phyloP scores from a whole-genome alignment of 2,888 invertebrate species.

The Gastrophysa polygoni region DNA sequence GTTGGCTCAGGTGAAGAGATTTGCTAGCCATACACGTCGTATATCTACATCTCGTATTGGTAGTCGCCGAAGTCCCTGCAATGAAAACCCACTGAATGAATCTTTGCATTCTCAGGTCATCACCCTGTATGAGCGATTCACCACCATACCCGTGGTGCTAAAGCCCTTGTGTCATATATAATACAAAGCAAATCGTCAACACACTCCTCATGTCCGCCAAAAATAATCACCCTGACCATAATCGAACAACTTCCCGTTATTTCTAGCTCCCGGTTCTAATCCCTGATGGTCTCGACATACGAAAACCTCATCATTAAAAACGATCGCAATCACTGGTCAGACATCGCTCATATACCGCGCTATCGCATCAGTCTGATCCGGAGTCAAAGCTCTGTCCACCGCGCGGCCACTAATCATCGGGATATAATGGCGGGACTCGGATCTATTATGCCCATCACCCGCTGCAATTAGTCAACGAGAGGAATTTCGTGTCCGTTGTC shows the following conservation, averaged over 20 bases:
- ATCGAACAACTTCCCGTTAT: background rate
- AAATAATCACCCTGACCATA: background rate
- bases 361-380: background rate
- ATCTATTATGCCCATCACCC: slow-evolving; percentile 30
- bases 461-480: slow-evolving; percentile 39
- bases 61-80: too few relatives aligned
- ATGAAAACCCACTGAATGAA: too few relatives aligned
- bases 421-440: slow-evolving; percentile 29
- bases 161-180: too few relatives aligned
- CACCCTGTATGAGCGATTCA: too few relatives aligned
- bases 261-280: background rate
- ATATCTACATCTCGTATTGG: too few relatives aligned
- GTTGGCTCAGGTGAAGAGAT: too few relatives aligned
- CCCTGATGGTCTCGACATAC: background rate
- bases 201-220: background rate
- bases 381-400: slow-evolving; percentile 7
- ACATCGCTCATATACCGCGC: background rate
- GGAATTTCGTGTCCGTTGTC: slow-evolving; percentile 38
- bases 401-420: slow-evolving; percentile 32
- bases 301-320: slow-evolving; percentile 1
- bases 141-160: too few relatives aligned
- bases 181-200: background rate
- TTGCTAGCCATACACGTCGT: too few relatives aligned
- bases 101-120: too few relatives aligned
- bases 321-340: background rate